Evolutionary conservation across 2,113 vertebrate genomes (phyloP).

Genomic region (Pavo muticus): DNA sequence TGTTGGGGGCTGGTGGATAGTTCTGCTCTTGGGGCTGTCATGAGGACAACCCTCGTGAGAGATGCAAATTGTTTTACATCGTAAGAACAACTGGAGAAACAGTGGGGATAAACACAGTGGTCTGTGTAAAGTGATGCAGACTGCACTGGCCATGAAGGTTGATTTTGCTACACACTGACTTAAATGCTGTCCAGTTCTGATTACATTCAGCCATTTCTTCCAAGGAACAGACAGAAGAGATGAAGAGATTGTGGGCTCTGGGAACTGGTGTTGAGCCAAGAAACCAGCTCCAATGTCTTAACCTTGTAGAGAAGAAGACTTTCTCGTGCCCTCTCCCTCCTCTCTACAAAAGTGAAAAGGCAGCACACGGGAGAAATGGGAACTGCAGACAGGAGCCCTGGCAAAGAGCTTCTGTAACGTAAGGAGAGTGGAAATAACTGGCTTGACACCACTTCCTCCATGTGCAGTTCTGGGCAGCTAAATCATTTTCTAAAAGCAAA

Average conservation of each 20-base stretch:
- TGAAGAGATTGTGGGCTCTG: background rate
- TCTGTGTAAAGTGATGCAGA: background rate
- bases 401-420: background rate
- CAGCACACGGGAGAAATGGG: background rate
- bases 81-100: background rate
- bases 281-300: background rate
- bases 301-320: background rate
- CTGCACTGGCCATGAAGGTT: background rate
- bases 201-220: background rate
- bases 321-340: background rate
- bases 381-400: slow-evolving; percentile 7
- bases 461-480: slow-evolving; percentile 8
- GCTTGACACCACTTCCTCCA: background rate
- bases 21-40: background rate
- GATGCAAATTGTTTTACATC: background rate
- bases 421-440: background rate
- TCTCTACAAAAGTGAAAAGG: background rate
- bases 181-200: background rate
- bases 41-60: background rate
- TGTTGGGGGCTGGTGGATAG: background rate
- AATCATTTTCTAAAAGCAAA: slow-evolving; percentile 44
- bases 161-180: background rate
- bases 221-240: background rate
- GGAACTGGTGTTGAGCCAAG: background rate
- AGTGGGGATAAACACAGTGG: background rate